Percentiles rank a stretch among this genome's conserved stretches.
Conservation (phyloP, 2,113 vertebrate species). For the Thunnus thynnus region DNA sequence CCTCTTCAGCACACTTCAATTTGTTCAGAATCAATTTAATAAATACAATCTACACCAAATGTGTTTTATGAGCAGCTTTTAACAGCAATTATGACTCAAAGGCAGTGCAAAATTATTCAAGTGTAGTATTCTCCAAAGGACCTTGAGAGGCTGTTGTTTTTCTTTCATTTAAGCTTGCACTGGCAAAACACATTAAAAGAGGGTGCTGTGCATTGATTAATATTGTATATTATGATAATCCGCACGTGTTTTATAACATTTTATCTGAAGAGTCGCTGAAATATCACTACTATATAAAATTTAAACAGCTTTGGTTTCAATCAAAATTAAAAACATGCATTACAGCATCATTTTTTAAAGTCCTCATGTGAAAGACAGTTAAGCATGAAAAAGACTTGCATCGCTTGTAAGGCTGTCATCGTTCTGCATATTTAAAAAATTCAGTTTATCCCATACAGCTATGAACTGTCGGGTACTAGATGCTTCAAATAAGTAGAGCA, state of each 20-base stretch:
- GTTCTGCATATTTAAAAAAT: no score
- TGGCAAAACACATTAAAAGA: conserved; percentile 7
- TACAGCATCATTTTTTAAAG: no score
- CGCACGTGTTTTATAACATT: conserved; percentile 28
- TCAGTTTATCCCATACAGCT: not conserved
- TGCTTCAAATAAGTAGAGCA: not conserved
- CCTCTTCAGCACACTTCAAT: conserved; percentile 30
- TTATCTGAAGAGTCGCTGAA: conserved; percentile 23
- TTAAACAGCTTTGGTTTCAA: no score
- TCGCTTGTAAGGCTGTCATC: not conserved
- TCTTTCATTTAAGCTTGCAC: not conserved
- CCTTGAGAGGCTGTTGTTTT: conserved; percentile 24
- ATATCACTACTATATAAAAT: not conserved
- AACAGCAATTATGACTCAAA: conserved; percentile 51
- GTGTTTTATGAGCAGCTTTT: conserved; percentile 41
- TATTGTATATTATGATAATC: conserved; percentile 14
- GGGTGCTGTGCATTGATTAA: not conserved
- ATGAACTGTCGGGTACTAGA: not conserved
- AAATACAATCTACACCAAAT: conserved; percentile 47
- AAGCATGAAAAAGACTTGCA: not conserved
- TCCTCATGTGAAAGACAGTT: no score
- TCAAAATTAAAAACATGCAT: no score
- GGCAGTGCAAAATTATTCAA: conserved; percentile 32
- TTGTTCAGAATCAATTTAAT: conserved; percentile 54
- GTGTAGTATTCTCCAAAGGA: conserved; percentile 38